phyloP scores from a whole-genome alignment of 2,888 invertebrate species.

The Xiphydria camelus region DNA sequence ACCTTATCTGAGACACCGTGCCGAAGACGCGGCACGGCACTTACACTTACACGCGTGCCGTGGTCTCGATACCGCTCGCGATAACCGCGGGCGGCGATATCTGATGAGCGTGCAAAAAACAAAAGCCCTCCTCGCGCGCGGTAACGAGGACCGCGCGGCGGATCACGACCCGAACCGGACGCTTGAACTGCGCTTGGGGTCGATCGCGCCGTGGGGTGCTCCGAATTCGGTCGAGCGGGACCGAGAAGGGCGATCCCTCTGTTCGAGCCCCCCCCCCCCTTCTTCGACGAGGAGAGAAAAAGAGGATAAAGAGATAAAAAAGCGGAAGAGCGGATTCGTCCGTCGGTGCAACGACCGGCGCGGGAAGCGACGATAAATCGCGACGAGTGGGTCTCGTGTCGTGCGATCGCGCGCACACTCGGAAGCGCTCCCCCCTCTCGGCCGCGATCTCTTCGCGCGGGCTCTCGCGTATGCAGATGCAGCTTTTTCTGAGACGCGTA shows the following conservation, averaged over 20 bases:
- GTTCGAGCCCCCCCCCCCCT: too few species aligned
- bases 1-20: conserved; percentile 52
- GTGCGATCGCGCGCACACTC: conserved; percentile 32
- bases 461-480: conserved; percentile 36
- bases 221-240: too few species aligned
- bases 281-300: neutral
- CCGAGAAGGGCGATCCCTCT: too few species aligned
- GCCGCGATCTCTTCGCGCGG: too few species aligned
- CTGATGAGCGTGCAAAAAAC: conserved; percentile 52
- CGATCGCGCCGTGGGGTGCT: too few species aligned
- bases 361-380: neutral
- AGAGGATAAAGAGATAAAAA: neutral
- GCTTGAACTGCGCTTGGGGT: too few species aligned
- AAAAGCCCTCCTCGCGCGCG: conserved; percentile 48
- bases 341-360: conserved; percentile 42
- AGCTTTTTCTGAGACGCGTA: too few species aligned
- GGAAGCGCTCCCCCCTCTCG: too few species aligned
- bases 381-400: conserved; percentile 37
- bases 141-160: too few species aligned
- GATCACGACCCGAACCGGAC: too few species aligned
- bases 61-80: conserved; percentile 48
- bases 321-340: too few species aligned
- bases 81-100: conserved; percentile 47
- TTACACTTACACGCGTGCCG: conserved; percentile 40
- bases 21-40: conserved; percentile 31